Evolutionary conservation across 1,140 invertebrate genomes (phyloP), one percentile per base, ranked within the genome.

Genomic region (Venustaconcha ellipsiformis): DNA sequence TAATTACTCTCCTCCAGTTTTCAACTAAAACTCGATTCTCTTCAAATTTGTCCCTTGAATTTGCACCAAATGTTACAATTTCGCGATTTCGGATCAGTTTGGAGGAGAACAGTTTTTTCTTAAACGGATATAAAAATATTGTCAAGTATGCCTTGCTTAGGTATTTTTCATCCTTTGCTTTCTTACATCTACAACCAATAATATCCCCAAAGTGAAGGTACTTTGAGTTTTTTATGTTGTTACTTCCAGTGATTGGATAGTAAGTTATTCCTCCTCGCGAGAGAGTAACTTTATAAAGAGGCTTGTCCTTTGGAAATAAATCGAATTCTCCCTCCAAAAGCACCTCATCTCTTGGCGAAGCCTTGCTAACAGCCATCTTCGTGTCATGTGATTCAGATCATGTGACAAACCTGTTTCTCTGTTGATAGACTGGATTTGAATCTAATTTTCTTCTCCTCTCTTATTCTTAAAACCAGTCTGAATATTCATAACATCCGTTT

Each of bases 141-240:
- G 75, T 77, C 17, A 77, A 8, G 57, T 77, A 77, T 13, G 75
- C 75, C 68, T 77, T 77, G 59, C 72, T 77, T 18, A 18, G 15
- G 57, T 77, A 70, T 72, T 77, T 77, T 72, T 72, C 70, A 20
- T 77, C 75, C 58, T 72, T 13, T 17, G 69, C 67, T 59, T 77
- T 77, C 58, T 70, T 71, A 56, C 75, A 77, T 23, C 75, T 23
- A 62, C 75, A 77, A 12, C 75, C 75, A 72, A 67, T 72, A 30
- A 77, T 59, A 77, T 77, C 75, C 56, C 75, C 75, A 77, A 77
- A 77, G 72, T 77, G 75, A 18, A 77, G 23, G 63, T 77, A 77
- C 63, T 77, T 77, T 20, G 63, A 37, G n/a, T 37, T 72, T 77
- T 77, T 77, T 14, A 67, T 72, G 20, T 64, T 58, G 62, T 66